phyloP scores from a whole-genome alignment of 1,140 invertebrate species.

The Pseudomyrmex gracilis region DNA sequence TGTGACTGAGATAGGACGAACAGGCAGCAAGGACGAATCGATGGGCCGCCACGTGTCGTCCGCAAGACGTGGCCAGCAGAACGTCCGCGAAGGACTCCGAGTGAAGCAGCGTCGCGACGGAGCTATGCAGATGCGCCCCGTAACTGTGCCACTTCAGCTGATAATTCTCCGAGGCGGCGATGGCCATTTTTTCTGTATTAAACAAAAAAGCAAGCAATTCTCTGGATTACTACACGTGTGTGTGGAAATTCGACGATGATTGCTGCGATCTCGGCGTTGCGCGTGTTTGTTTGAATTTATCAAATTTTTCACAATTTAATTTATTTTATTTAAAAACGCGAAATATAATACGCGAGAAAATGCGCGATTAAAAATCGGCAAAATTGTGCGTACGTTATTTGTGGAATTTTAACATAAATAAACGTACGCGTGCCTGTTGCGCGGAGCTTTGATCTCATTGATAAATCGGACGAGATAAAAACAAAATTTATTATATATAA shows the following conservation, averaged over 20 bases:
- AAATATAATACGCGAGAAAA: neutral
- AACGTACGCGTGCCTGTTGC: conserved; percentile 26
- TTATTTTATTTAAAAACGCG: neutral
- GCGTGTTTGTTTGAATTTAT: too few species aligned
- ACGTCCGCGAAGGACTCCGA: conserved; percentile 94
- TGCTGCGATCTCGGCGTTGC: too few species aligned
- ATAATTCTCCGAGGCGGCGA: conserved; percentile 90
- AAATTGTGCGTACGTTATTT: neutral
- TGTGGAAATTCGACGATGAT: neutral
- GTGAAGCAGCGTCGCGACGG: conserved; percentile 91
- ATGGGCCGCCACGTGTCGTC: conserved; percentile 93
- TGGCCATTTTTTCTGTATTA: conserved; percentile 82
- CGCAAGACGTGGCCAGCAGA: conserved; percentile 92
- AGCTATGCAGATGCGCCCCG: conserved; percentile 91
- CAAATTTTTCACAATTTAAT: neutral
- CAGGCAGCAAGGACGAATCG: conserved; percentile 94
- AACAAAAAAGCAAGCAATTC: neutral
- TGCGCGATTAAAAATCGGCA: neutral
- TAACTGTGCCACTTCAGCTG: conserved; percentile 95
- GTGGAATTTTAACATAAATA: neutral
- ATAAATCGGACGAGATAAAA: neutral
- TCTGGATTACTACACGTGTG: neutral
- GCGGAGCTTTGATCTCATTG: neutral
- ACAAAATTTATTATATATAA: neutral
- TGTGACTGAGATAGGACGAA: conserved; percentile 87